Percentiles rank a stretch among this genome's conserved stretches.
These are phyloP conservation scores for Geophilus truncorum DNA, from an alignment of 2,888 invertebrate species.

Conservation along the genomic window DNA sequence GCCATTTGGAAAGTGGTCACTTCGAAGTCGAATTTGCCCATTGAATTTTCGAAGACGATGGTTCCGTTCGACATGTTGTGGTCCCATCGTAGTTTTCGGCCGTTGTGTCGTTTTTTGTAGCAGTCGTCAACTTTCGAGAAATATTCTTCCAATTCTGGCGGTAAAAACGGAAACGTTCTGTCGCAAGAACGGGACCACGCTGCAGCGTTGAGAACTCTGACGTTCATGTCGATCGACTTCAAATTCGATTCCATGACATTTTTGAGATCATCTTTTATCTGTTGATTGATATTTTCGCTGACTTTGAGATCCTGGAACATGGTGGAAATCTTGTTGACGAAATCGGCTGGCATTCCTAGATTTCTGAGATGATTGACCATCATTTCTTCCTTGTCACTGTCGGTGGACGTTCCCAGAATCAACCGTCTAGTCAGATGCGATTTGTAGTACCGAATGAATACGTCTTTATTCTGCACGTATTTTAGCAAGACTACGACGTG, in stretches of 20 bases:
- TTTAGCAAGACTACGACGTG: constrained; percentile 94
- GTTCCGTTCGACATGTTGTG: constrained; percentile 99
- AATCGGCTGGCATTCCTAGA: constrained; percentile 99
- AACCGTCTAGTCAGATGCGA: constrained; percentile 92
- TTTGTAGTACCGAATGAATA: constrained; percentile 99
- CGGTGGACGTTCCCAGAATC: constrained; percentile 95
- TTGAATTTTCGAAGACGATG: constrained; percentile 86
- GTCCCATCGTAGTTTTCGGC: constrained; percentile 95
- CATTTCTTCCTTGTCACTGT: constrained; percentile 98
- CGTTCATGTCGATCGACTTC: constrained; percentile 76
- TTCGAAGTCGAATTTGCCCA: constrained; percentile 93
- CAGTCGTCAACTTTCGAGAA: constrained; percentile 99
- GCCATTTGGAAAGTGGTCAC: constrained; percentile 99
- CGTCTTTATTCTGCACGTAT: constrained; percentile 99
- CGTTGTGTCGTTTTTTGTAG: constrained; percentile 95
- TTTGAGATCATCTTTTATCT: constrained; percentile 72
- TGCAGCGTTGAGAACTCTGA: constrained; percentile 97
- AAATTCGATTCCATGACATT: constrained; percentile 62
- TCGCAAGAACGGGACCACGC: constrained; percentile 97
- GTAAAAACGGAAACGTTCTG: constrained; percentile 89
- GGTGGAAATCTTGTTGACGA: constrained; percentile 93
- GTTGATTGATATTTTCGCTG: constrained; percentile 91
- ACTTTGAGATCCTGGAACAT: constrained; percentile 95
- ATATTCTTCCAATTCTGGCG: constrained; percentile 95
- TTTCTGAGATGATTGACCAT: constrained; percentile 94